Conservation (phyloP, 2,888 invertebrate genomes). For the Amiota communis region DNA sequence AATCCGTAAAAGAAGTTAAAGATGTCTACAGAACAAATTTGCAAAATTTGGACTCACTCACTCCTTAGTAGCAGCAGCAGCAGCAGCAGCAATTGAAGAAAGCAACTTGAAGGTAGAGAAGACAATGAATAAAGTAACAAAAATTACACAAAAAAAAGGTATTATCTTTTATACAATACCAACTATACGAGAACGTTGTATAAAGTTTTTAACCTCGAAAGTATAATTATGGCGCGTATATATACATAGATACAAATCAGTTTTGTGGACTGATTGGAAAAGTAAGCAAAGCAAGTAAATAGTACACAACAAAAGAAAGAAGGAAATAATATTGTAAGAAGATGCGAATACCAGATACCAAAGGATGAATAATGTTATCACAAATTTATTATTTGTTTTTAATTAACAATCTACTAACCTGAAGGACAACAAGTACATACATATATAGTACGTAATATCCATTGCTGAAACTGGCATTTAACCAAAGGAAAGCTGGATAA, state of each 20-base stretch:
- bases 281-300: not conserved
- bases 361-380: too few species aligned
- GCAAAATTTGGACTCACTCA: not conserved
- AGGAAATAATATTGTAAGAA: too few species aligned
- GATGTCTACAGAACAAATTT: too few species aligned
- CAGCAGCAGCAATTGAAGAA: not conserved
- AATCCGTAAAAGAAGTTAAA: not conserved
- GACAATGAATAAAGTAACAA: not conserved
- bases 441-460: too few species aligned
- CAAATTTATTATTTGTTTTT: too few species aligned
- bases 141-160: not conserved
- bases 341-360: too few species aligned
- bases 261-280: conserved; percentile 1
- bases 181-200: not conserved
- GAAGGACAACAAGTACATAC: too few species aligned
- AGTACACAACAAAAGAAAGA: not conserved
- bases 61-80: not conserved
- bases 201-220: conserved; percentile 13
- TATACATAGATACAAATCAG: conserved; percentile 2
- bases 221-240: conserved; percentile 1
- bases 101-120: not conserved
- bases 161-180: not conserved
- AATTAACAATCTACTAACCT: too few species aligned
- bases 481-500: too few species aligned
- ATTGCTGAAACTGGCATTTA: too few species aligned